These are phyloP conservation scores for Glareola pratincola DNA, from an alignment of 2,113 vertebrate genomes.

Conservation along the genomic window DNA sequence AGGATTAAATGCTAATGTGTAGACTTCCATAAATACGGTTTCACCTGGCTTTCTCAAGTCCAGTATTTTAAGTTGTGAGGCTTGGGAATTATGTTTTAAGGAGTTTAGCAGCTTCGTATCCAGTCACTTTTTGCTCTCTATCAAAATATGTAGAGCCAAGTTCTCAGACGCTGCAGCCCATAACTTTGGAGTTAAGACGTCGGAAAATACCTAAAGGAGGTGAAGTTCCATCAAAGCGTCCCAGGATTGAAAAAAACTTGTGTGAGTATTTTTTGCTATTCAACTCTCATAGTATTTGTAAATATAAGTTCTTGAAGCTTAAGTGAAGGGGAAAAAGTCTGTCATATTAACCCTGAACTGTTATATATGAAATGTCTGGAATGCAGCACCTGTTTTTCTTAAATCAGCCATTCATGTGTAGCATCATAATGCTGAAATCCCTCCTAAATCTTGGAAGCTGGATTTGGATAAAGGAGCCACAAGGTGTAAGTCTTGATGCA, in stretches of 20 bases:
- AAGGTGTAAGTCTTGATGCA: not conserved
- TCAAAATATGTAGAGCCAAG: slow-evolving; percentile 65
- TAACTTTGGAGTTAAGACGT: slow-evolving; percentile 80
- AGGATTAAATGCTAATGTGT: not conserved
- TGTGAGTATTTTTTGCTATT: slow-evolving; percentile 65
- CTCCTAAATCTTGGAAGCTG: not conserved
- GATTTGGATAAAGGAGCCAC: not conserved
- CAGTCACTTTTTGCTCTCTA: not conserved
- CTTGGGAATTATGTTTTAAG: not conserved
- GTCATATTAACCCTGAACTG: not conserved
- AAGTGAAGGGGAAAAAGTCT: accelerated
- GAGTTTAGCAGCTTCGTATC: not conserved
- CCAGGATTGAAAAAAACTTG: slow-evolving; percentile 77
- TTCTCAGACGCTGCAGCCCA: slow-evolving; percentile 78
- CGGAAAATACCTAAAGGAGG: slow-evolving; percentile 82
- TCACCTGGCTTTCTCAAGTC: too few species aligned
- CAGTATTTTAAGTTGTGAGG: not conserved
- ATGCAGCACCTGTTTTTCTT: not conserved
- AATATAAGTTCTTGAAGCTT: not conserved
- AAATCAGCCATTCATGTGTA: not conserved
- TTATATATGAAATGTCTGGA: not conserved
- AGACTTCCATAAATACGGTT: too few species aligned
- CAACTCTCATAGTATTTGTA: not conserved
- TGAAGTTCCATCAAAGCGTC: slow-evolving; percentile 80
- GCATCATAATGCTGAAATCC: not conserved